These are phyloP conservation scores for Clepsis dumicolana DNA, from an alignment of 2,888 invertebrate species.

Conservation along the genomic window DNA sequence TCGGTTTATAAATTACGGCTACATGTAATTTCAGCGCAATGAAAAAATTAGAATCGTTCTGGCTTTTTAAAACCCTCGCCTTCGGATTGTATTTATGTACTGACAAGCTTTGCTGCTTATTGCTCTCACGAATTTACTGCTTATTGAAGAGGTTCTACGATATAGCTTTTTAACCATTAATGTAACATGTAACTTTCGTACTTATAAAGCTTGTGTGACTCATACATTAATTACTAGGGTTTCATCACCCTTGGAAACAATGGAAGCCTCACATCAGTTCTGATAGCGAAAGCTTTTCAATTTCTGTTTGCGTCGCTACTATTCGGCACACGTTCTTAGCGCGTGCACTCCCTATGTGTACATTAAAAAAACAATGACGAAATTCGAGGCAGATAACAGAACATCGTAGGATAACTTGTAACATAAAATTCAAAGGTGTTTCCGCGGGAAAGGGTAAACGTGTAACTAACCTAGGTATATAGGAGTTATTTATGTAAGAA, in stretches of 20 bases:
- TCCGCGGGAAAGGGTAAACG: not conserved
- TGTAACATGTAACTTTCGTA: not conserved
- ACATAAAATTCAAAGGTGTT: not conserved
- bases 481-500: not conserved
- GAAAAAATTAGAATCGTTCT: not conserved
- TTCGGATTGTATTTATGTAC: too few relatives aligned
- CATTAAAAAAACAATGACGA: constrained; percentile 38
- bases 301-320: constrained; percentile 16
- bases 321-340: constrained; percentile 9
- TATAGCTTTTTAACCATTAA: too few relatives aligned
- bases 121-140: not conserved
- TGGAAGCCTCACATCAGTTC: not conserved
- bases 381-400: constrained; percentile 29
- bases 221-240: not conserved
- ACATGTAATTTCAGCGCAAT: not conserved
- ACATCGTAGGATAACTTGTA: not conserved
- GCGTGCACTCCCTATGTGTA: constrained; percentile 27
- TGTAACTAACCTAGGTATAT: not conserved
- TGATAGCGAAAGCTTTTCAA: constrained; percentile 26
- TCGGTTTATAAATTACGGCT: too few relatives aligned
- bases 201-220: not conserved
- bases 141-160: too few relatives aligned
- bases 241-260: not conserved
- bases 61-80: too few relatives aligned
- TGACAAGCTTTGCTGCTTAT: not conserved